A percentile compares a stretch with the other conserved stretches of the same genome.
phyloP scores from a whole-genome alignment of 2,888 invertebrate species.

The Dolichopus griseipennis region DNA sequence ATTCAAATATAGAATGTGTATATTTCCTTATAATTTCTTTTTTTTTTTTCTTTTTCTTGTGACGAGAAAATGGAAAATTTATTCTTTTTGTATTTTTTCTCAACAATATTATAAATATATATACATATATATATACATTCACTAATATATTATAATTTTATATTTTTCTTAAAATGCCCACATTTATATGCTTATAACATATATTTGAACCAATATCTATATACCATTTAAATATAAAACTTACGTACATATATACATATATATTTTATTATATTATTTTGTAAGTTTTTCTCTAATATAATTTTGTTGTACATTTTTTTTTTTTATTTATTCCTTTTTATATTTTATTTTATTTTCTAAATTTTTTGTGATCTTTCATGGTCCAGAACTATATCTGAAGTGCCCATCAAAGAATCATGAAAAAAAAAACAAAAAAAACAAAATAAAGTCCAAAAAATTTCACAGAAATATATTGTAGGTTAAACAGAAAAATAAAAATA shows the following conservation, averaged over 20 bases:
- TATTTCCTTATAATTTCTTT: too few relatives aligned
- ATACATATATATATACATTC: too few relatives aligned
- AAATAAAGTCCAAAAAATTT: not conserved
- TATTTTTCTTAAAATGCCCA: not conserved
- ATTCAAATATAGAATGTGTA: not conserved
- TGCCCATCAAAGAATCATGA: conserved; percentile 2
- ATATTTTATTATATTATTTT: not conserved
- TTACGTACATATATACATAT: too few relatives aligned
- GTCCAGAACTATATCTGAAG: conserved; percentile 6
- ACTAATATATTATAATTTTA: not conserved
- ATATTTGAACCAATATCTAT: not conserved
- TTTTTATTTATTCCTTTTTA: not conserved
- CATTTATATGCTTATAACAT: conserved; percentile 6
- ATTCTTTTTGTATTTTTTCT: too few relatives aligned
- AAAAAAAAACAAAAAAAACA: not conserved
- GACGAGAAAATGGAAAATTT: too few relatives aligned
- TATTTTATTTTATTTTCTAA: not conserved
- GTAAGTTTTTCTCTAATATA: not conserved
- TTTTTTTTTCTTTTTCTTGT: too few relatives aligned
- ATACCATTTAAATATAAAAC: not conserved
- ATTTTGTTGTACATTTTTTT: not conserved
- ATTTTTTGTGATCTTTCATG: conserved; percentile 1
- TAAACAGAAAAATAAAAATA: not conserved
- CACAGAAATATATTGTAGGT: not conserved
- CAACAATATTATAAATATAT: too few relatives aligned